phyloP scores from a whole-genome alignment of 2,888 invertebrate species.

The Copidosoma aretas region DNA sequence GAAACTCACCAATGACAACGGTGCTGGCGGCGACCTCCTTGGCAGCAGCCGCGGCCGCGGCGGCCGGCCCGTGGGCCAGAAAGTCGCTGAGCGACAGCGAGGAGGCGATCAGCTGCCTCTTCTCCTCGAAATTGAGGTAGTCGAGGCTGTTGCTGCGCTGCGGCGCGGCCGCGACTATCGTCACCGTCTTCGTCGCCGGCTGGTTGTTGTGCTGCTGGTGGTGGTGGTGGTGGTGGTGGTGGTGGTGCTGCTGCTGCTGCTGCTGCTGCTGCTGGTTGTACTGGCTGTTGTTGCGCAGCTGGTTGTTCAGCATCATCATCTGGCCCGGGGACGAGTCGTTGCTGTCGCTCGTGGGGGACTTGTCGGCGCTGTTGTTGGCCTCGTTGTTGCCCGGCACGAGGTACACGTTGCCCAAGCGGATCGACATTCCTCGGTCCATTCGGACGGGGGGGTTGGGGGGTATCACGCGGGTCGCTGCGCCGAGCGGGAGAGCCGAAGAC shows the following conservation, averaged over 20 bases:
- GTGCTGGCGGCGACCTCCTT: conserved; percentile 65
- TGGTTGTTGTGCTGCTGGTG: conserved; percentile 53
- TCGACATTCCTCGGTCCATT: conserved; percentile 43
- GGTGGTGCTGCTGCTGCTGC: conserved; percentile 50
- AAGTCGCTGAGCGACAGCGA: conserved; percentile 87
- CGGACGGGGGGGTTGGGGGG: too few species aligned
- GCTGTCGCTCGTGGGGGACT: conserved; percentile 38
- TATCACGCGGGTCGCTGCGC: not conserved
- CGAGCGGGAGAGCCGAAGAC: not conserved
- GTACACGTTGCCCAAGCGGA: conserved; percentile 60
- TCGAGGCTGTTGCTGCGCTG: conserved; percentile 85
- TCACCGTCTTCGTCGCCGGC: conserved; percentile 66
- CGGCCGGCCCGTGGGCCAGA: conserved; percentile 73
- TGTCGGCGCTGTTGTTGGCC: conserved; percentile 44
- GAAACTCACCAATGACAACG: conserved; percentile 59
- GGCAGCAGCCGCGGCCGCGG: conserved; percentile 64
- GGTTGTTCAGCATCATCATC: conserved; percentile 12
- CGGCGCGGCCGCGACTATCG: conserved; percentile 68
- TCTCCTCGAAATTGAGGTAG: conserved; percentile 90
- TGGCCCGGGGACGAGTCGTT: conserved; percentile 31
- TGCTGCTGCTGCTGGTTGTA: conserved; percentile 50
- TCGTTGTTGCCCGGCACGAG: conserved; percentile 52
- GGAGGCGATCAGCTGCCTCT: conserved; percentile 86
- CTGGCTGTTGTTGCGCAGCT: conserved; percentile 39
- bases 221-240: conserved; percentile 48